Evolutionary conservation across 2,113 vertebrate species (phyloP).

Genomic region (Aptenodytes patagonicus): DNA sequence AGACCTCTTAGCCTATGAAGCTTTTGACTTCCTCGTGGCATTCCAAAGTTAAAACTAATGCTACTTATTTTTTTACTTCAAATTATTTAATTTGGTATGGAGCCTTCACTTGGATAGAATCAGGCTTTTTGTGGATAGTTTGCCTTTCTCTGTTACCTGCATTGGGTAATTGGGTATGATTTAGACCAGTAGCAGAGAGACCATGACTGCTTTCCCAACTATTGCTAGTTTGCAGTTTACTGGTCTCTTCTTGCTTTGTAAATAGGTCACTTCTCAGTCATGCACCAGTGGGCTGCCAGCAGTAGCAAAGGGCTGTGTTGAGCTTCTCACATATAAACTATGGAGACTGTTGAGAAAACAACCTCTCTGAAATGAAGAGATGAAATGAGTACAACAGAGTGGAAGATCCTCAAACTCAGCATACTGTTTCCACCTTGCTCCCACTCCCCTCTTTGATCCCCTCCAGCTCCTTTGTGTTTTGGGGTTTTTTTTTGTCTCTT

Average conservation of each 20-base stretch:
- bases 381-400: background rate
- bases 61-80: background rate
- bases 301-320: background rate
- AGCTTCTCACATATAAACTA: background rate
- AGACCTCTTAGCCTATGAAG: background rate
- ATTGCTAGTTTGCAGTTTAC: background rate
- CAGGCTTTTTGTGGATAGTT: background rate
- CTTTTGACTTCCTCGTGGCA: background rate
- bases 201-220: background rate
- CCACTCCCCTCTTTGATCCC: accelerated
- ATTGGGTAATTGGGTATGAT: background rate
- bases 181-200: background rate
- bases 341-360: background rate
- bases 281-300: background rate
- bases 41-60: background rate
- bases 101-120: background rate
- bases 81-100: background rate
- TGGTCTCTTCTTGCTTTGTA: background rate
- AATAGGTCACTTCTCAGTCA: conserved; percentile 12
- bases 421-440: background rate
- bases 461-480: background rate
- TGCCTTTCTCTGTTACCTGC: background rate
- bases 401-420: background rate
- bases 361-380: background rate
- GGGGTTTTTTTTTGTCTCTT: background rate